A percentile compares a stretch with the other conserved stretches of the same genome.
These are phyloP conservation scores for Subanguina moxae DNA, from an alignment of 1,140 invertebrate genomes.

Conservation along the genomic window DNA sequence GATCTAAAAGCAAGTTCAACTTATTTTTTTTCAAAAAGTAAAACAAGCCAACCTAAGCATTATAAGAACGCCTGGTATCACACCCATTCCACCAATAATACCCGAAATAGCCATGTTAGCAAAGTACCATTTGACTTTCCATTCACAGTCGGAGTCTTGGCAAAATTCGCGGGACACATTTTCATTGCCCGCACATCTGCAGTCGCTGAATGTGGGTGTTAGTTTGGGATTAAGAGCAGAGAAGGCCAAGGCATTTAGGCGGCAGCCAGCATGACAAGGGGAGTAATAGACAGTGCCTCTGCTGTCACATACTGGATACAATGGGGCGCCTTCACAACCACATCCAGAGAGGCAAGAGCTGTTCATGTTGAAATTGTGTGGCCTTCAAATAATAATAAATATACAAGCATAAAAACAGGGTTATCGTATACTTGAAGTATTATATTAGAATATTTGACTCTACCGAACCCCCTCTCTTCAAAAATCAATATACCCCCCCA, in stretches of 20 bases:
- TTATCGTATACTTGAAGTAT: too few species aligned
- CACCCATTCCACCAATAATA: constrained; percentile 47
- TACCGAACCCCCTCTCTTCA: too few species aligned
- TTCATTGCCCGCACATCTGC: constrained; percentile 18
- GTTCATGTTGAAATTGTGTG: constrained; percentile 53
- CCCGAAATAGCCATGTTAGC: constrained; percentile 41
- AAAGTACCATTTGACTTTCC: constrained; percentile 46
- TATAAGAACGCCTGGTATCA: constrained; percentile 57
- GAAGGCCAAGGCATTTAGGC: constrained; percentile 32
- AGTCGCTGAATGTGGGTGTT: constrained; percentile 33
- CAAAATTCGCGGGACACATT: constrained; percentile 48
- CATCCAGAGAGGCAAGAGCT: constrained; percentile 47
- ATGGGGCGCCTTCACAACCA: constrained; percentile 46
- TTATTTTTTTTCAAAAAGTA: constrained; percentile 9
- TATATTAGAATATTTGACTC: too few species aligned
- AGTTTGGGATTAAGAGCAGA: constrained; percentile 26
- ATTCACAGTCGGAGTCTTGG: constrained; percentile 45
- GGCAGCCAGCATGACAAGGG: constrained; percentile 57
- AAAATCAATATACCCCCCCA: too few species aligned
- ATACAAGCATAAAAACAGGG: too few species aligned
- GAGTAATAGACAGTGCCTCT: constrained; percentile 49
- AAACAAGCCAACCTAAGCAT: constrained; percentile 43
- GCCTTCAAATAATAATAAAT: constrained; percentile 31
- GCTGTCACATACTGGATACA: constrained; percentile 54
- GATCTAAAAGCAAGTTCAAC: constrained; percentile 41